Conservation (phyloP, 1,140 invertebrate genomes). For the Doryteuthis pealeii region DNA sequence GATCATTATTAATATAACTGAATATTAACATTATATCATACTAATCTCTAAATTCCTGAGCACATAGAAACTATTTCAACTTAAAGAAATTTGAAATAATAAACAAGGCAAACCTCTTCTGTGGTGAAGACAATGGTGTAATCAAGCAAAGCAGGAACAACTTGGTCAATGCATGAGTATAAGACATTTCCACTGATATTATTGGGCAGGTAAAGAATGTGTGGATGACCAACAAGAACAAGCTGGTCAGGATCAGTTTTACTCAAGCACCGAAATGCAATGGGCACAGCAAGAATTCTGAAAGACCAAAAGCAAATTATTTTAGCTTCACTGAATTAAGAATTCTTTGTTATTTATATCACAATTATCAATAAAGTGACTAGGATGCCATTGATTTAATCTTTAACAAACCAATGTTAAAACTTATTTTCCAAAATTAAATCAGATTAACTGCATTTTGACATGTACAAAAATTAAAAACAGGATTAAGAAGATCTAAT, state of each 20-base stretch:
- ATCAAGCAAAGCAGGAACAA: slow-evolving; percentile 61
- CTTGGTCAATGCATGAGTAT: slow-evolving; percentile 61
- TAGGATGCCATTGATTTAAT: too few relatives aligned
- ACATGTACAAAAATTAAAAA: too few relatives aligned
- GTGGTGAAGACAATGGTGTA: slow-evolving; percentile 60
- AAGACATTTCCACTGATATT: slow-evolving; percentile 64
- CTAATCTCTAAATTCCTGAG: too few relatives aligned
- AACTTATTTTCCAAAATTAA: too few relatives aligned
- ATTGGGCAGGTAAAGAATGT: slow-evolving; percentile 66
- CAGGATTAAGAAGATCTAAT: too few relatives aligned
- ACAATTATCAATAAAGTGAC: too few relatives aligned
- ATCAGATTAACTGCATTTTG: too few relatives aligned
- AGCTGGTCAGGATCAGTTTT: slow-evolving; percentile 56
- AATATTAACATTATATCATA: too few relatives aligned
- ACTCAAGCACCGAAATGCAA: slow-evolving; percentile 65
- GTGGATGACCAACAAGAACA: slow-evolving; percentile 67
- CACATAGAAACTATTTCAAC: too few relatives aligned
- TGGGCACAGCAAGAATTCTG: slow-evolving; percentile 64
- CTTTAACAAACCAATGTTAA: too few relatives aligned
- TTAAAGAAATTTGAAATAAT: too few relatives aligned
- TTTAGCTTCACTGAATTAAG: neutral
- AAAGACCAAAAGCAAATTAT: slow-evolving; percentile 15
- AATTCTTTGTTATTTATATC: neutral
- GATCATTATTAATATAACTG: too few relatives aligned
- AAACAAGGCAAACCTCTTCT: slow-evolving; percentile 45